Evolutionary conservation across 2,888 invertebrate species (phyloP).

Genomic region (Eumacrocentrus americanus): DNA sequence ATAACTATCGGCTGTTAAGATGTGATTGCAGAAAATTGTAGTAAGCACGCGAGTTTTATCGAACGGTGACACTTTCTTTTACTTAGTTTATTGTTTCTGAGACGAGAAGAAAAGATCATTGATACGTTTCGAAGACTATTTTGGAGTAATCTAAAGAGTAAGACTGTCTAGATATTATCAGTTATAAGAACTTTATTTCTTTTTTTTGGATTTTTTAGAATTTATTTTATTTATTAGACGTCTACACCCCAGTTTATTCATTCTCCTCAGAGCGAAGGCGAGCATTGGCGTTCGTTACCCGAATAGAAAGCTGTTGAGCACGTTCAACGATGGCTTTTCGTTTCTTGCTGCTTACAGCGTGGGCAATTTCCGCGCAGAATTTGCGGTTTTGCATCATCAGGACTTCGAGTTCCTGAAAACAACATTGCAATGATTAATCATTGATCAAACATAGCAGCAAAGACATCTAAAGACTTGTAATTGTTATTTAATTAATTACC

Average conservation of each 20-base stretch:
- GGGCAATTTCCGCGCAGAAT: constrained; percentile 97
- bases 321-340: constrained; percentile 95
- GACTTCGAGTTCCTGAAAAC: constrained; percentile 87
- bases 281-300: constrained; percentile 95
- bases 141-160: too few species aligned
- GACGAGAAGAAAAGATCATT: too few species aligned
- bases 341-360: constrained; percentile 97
- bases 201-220: constrained; percentile 10
- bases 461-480: not conserved
- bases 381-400: constrained; percentile 98
- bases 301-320: constrained; percentile 93
- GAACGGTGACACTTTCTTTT: not conserved
- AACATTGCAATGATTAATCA: not conserved
- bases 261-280: constrained; percentile 98
- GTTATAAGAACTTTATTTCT: too few species aligned
- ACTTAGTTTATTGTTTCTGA: not conserved
- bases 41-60: constrained; percentile 4
- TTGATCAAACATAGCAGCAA: not conserved
- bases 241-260: constrained; percentile 72
- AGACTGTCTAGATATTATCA: too few species aligned
- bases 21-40: constrained; percentile 1
- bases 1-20: not conserved
- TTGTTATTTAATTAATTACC: too few species aligned
- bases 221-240: constrained; percentile 28
- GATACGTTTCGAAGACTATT: too few species aligned